These are phyloP conservation scores for Megaceryle maxima DNA, from an alignment of 2,113 vertebrate species.

Conservation along the genomic window DNA sequence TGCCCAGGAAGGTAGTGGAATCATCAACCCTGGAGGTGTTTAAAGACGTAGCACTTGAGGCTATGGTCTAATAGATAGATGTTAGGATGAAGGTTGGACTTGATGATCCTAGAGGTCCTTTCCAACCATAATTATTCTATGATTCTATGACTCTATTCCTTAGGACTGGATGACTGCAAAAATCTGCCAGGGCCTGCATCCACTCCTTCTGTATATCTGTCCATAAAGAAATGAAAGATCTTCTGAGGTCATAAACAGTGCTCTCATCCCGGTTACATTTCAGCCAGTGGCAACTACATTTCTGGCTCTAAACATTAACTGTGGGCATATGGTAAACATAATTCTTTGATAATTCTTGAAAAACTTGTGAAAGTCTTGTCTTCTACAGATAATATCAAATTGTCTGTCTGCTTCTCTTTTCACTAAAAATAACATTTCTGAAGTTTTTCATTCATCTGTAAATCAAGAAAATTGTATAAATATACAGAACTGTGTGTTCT, in stretches of 20 bases:
- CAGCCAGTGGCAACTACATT: neutral
- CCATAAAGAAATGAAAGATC: neutral
- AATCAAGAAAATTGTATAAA: slow-evolving; percentile 42
- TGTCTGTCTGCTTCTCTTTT: neutral
- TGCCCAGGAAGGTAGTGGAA: no score
- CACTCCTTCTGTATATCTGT: neutral
- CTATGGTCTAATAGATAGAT: no score
- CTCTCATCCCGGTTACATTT: neutral
- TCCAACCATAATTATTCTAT: no score
- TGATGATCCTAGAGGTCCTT: no score
- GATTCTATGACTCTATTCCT: no score
- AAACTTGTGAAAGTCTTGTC: neutral
- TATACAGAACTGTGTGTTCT: slow-evolving; percentile 48
- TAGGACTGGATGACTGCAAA: neutral
- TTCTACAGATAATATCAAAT: neutral
- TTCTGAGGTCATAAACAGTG: neutral
- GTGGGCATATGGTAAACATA: neutral
- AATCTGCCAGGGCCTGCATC: neutral
- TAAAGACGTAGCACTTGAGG: no score
- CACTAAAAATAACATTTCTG: slow-evolving; percentile 3
- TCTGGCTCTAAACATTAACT: neutral
- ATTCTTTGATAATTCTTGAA: neutral
- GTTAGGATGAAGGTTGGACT: no score
- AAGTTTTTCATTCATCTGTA: slow-evolving; percentile 12
- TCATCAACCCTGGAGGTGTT: no score